Evolutionary conservation across 2,888 invertebrate genomes (phyloP).

Genomic region (Kryphioiulus occultus): DNA sequence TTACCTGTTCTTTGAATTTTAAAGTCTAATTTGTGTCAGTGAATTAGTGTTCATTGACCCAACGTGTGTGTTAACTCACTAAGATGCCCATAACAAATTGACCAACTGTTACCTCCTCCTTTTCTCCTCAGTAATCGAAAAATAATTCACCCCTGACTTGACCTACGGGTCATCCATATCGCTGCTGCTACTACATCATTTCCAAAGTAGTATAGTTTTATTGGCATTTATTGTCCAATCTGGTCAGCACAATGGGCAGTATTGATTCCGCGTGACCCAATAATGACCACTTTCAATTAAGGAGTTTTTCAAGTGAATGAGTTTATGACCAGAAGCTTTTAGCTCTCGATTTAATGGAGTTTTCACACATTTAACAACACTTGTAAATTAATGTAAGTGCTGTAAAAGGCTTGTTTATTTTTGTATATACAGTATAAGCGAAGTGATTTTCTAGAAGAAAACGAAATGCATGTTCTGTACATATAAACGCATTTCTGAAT

Average conservation of each 20-base stretch:
- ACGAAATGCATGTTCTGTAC: not conserved
- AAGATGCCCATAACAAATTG: not conserved
- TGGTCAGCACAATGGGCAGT: not conserved
- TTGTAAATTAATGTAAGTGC: not conserved
- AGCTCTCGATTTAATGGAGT: not conserved
- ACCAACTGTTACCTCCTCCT: not conserved
- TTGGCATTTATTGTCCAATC: not conserved
- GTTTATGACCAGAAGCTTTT: constrained; percentile 9
- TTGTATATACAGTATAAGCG: not conserved
- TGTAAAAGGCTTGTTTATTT: not conserved
- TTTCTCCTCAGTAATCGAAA: not conserved
- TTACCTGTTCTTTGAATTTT: no score
- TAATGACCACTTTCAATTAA: constrained; percentile 17
- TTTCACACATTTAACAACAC: not conserved
- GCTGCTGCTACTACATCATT: not conserved
- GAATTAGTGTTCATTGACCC: no score
- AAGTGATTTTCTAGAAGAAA: not conserved
- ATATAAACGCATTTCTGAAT: not conserved
- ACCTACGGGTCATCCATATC: not conserved
- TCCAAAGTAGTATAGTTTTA: not conserved
- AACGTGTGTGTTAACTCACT: no score
- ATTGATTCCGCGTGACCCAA: not conserved
- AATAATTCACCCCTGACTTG: not conserved
- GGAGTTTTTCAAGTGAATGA: not conserved
- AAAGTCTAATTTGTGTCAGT: no score